A percentile compares a stretch with the other conserved stretches of the same genome.
These are phyloP conservation scores for Tethya wilhelma DNA, from an alignment of 37 sponge, comb jelly and placozoan genomes.

Conservation along the genomic window DNA sequence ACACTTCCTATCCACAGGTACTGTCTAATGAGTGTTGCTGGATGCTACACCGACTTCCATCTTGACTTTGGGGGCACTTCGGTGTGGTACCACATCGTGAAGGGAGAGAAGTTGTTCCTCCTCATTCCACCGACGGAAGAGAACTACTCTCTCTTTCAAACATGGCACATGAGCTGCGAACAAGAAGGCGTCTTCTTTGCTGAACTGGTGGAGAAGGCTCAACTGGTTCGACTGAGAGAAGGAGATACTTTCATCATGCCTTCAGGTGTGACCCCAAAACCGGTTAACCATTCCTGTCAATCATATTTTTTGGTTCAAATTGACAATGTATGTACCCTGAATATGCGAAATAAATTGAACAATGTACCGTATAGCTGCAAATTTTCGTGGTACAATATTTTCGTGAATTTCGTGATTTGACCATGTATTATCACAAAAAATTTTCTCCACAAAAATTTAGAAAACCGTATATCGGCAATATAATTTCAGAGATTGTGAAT, in stretches of 20 bases:
- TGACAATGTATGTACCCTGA: no score
- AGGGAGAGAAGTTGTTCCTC: slow-evolving; percentile 81
- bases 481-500: no score
- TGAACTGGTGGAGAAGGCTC: slow-evolving; percentile 59
- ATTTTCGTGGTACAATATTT: no score
- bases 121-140: slow-evolving; percentile 76
- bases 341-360: no score
- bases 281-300: no score
- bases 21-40: slow-evolving; percentile 85
- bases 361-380: no score
- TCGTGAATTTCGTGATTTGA: no score
- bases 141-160: slow-evolving; percentile 54
- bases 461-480: no score
- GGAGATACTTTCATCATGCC: slow-evolving; percentile 87
- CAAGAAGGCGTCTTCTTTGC: slow-evolving; percentile 73
- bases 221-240: slow-evolving; percentile 47
- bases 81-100: slow-evolving; percentile 82
- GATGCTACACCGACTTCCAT: slow-evolving; percentile 87
- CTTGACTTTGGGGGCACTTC: slow-evolving; percentile 88
- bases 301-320: no score
- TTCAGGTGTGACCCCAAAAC: slow-evolving; percentile 51
- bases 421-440: no score
- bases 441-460: no score
- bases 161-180: slow-evolving; percentile 63
- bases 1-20: slow-evolving; percentile 54